phyloP scores from a whole-genome alignment of 2,888 invertebrate genomes.

The Myopa testacea region DNA sequence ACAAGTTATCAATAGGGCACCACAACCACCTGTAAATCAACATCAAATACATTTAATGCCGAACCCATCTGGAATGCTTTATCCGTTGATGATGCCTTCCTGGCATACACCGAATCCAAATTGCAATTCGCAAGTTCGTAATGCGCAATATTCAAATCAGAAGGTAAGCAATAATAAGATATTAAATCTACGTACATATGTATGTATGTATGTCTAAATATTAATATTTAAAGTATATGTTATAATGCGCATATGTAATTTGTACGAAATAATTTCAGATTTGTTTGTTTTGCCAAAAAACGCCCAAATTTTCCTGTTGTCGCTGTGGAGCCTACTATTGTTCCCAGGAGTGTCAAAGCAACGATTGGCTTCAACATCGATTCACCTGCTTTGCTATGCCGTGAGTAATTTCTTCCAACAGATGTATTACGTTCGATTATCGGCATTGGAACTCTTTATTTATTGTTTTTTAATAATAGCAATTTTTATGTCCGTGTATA shows the following conservation, averaged over 20 bases:
- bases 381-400: constrained; percentile 31
- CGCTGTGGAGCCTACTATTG: constrained; percentile 32
- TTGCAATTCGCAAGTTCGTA: not conserved
- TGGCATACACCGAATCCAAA: not conserved
- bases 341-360: constrained; percentile 27
- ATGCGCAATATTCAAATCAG: constrained; percentile 2
- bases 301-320: constrained; percentile 22
- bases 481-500: no score
- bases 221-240: no score
- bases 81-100: not conserved
- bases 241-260: no score
- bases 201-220: not conserved
- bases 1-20: not conserved
- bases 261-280: not conserved
- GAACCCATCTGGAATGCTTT: not conserved
- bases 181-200: not conserved
- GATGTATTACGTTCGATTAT: no score
- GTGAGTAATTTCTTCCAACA: constrained; percentile 11
- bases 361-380: constrained; percentile 33
- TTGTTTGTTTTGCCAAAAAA: constrained; percentile 19
- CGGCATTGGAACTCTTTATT: no score
- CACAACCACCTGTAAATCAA: not conserved
- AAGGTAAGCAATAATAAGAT: constrained; percentile 12
- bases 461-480: no score
- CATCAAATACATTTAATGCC: not conserved